Evolutionary conservation across 2,797 vertebrate genomes (phyloP).

Genomic region (Helarctos malayanus): DNA sequence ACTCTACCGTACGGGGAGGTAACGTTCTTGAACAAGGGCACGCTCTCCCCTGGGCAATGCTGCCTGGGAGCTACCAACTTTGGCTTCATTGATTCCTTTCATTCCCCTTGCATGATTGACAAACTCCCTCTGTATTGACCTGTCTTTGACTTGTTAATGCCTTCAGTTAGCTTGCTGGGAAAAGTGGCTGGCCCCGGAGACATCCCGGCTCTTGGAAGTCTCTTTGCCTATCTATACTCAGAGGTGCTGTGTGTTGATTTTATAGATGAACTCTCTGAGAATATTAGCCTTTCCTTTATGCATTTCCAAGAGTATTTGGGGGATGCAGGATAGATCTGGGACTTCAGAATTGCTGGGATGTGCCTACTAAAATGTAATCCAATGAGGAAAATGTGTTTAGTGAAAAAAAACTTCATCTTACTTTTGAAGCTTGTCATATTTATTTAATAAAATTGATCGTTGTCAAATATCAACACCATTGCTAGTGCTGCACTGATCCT

Average conservation of each 20-base stretch:
- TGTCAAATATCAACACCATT: not conserved
- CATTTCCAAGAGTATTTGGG: conserved; percentile 48
- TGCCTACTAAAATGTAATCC: not conserved
- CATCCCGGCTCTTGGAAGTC: not conserved
- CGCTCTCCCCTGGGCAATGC: not conserved
- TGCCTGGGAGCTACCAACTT: not conserved
- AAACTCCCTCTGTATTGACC: not conserved
- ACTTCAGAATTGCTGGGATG: conserved; percentile 4
- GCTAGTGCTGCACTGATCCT: not conserved
- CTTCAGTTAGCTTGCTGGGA: conserved; percentile 58
- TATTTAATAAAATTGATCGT: conserved; percentile 47
- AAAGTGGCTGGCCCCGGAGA: not conserved
- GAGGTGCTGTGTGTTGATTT: conserved; percentile 26
- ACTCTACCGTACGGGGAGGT: not conserved
- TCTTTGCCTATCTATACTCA: conserved; percentile 39
- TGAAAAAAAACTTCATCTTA: not conserved
- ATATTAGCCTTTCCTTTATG: conserved; percentile 43
- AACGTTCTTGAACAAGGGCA: conserved; percentile 18
- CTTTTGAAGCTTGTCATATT: conserved; percentile 13
- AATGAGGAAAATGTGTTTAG: conserved; percentile 51
- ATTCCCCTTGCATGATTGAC: not conserved
- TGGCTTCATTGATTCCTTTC: conserved; percentile 5
- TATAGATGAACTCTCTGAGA: conserved; percentile 28
- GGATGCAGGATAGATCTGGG: not conserved
- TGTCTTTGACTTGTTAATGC: conserved; percentile 50